Conservation (phyloP, 1,140 invertebrate genomes). For the Cyclargus thomasi region DNA sequence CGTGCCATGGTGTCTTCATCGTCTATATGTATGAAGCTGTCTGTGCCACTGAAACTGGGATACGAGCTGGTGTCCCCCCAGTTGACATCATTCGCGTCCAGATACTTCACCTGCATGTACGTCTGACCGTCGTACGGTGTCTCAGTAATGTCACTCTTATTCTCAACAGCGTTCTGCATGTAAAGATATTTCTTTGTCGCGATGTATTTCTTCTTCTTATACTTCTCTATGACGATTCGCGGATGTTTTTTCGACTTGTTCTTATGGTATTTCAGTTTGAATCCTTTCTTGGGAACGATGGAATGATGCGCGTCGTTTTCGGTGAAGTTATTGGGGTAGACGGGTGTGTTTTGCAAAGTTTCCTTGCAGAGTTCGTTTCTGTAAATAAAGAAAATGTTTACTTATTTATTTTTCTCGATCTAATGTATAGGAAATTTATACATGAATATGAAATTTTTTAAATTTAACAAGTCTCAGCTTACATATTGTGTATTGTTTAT, state of each 20-base stretch:
- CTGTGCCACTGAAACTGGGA: slow-evolving; percentile 82
- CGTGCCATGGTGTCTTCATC: slow-evolving; percentile 84
- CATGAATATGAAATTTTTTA: too few relatives aligned
- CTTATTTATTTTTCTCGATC: too few relatives aligned
- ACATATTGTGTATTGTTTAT: too few relatives aligned
- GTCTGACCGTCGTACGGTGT: slow-evolving; percentile 53
- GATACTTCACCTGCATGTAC: slow-evolving; percentile 65
- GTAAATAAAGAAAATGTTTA: not conserved
- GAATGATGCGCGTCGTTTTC: slow-evolving; percentile 48
- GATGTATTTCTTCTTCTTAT: slow-evolving; percentile 51
- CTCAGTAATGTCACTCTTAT: slow-evolving; percentile 39
- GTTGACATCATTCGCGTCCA: slow-evolving; percentile 52
- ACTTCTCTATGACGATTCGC: slow-evolving; percentile 41
- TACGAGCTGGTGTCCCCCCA: slow-evolving; percentile 70
- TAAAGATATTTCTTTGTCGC: slow-evolving; percentile 45
- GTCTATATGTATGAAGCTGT: slow-evolving; percentile 86
- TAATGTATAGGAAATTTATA: too few relatives aligned
- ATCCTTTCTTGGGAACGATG: slow-evolving; percentile 62
- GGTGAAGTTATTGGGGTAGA: slow-evolving; percentile 44
- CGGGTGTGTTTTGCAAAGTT: slow-evolving; percentile 35
- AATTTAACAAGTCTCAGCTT: too few relatives aligned
- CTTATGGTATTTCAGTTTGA: slow-evolving; percentile 53
- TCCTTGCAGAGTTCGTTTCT: slow-evolving; percentile 37
- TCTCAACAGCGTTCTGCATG: slow-evolving; percentile 34
- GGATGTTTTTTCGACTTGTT: slow-evolving; percentile 44